phyloP scores from a whole-genome alignment of 2,797 vertebrate genomes.

The Botia kubotai region DNA sequence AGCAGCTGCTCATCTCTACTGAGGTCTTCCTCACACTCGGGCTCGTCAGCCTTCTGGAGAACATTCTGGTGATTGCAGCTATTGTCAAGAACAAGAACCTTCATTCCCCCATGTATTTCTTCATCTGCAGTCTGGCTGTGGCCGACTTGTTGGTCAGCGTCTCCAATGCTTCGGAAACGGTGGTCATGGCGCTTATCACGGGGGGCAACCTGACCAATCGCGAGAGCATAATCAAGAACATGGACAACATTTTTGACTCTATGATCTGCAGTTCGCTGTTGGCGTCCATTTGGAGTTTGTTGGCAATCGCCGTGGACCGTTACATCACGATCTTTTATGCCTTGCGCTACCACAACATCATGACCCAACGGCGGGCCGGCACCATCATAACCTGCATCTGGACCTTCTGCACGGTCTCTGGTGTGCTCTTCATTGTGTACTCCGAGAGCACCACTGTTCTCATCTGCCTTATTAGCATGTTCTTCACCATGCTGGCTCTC shows the following conservation, averaged over 20 bases:
- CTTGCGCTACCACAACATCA: slow-evolving; percentile 87
- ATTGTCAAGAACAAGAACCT: slow-evolving; percentile 89
- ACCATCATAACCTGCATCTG: slow-evolving; percentile 83
- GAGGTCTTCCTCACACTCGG: slow-evolving; percentile 88
- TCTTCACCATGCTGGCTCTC: slow-evolving; percentile 87
- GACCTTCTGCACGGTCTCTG: slow-evolving; percentile 80
- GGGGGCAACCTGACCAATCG: slow-evolving; percentile 73
- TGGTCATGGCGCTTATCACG: slow-evolving; percentile 84
- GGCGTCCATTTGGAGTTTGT: slow-evolving; percentile 88
- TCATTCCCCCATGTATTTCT: slow-evolving; percentile 90
- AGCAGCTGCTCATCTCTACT: slow-evolving; percentile 85
- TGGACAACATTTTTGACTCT: slow-evolving; percentile 89
- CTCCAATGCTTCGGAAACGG: slow-evolving; percentile 87
- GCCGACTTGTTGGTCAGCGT: slow-evolving; percentile 89
- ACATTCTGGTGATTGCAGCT: slow-evolving; percentile 83
- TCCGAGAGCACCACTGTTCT: slow-evolving; percentile 84
- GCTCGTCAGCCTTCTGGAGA: slow-evolving; percentile 85
- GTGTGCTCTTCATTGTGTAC: slow-evolving; percentile 86
- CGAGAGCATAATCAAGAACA: slow-evolving; percentile 80
- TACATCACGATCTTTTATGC: slow-evolving; percentile 90
- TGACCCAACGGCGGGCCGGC: slow-evolving; percentile 81
- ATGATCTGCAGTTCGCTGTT: slow-evolving; percentile 90
- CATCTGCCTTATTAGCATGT: slow-evolving; percentile 86
- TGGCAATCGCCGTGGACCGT: slow-evolving; percentile 88
- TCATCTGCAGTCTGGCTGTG: slow-evolving; percentile 88